Evolutionary conservation across 2,113 vertebrate genomes (phyloP), one percentile per base, ranked within the genome.

Genomic region (Mustelus asterias): DNA sequence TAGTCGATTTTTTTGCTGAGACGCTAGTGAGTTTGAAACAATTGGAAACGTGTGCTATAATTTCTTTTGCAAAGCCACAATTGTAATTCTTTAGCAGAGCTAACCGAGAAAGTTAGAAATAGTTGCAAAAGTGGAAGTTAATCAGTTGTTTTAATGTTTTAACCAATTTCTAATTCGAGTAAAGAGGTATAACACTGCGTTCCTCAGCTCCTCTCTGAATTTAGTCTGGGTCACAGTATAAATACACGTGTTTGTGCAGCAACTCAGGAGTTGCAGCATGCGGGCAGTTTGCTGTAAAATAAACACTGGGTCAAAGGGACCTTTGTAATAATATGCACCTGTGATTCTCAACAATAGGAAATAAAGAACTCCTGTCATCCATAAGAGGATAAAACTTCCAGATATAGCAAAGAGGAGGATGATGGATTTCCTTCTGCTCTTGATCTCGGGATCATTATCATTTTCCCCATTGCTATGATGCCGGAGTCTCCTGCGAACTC

Each of bases 171-270:
- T 60, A 93, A 93, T 37, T 67, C 5, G 90, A 65, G 44, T 37
- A 67, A 93, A 63, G 33, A 65, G 60, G n/a, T 93, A 93, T 9
- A n/a, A 18, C 6, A 93, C 44, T 33, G 58, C 90, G 4, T 65
- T 93, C 33, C 63, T 78, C 18, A 96, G 76, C 69, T 96, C 96
- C 60, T 95, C 88, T n/a, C 96, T 94, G 94, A 96, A 96, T 67
- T 96, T 96, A 24, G 86, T 92, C 76, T 96, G 72, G n/a, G 96
- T 96, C 24, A 96, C 76, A 11, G 96, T 72, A 88, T 96, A 96
- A 95, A 96, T 96, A 7, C 96, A 96, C n/a, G 96, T 33, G 78
- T 96, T 96, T 29, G 96, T 96, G 95, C 96, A 96, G 41, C 95
- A 96, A 37, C 96, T 96, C 65, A 96, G 88, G 85, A 96, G 95